Percentiles rank a stretch among this genome's conserved stretches.
Evolutionary conservation across 2,113 vertebrate genomes (phyloP).

Genomic region (Ciconia boyciana): DNA sequence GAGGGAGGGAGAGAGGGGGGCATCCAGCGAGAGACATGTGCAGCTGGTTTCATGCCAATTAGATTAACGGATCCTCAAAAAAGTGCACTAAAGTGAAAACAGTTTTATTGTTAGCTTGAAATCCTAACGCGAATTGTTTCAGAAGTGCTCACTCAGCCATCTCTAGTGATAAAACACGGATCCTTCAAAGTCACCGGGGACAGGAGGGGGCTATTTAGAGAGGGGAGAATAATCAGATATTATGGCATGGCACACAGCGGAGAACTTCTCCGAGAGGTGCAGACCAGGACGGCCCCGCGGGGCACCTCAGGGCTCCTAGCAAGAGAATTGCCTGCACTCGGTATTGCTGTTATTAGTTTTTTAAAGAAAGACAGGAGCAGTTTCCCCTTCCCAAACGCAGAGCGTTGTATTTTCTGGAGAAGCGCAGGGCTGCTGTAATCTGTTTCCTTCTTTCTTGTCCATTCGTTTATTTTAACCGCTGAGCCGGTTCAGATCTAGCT

Average conservation of each 20-base stretch:
- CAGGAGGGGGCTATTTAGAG: not conserved
- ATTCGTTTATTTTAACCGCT: not conserved
- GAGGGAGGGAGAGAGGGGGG: not conserved
- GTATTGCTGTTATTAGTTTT: not conserved
- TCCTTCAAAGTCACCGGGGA: constrained; percentile 32
- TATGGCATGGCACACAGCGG: not conserved
- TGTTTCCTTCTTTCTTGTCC: not conserved
- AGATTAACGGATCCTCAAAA: not conserved
- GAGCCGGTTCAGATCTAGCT: not conserved
- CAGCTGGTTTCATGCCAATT: not conserved
- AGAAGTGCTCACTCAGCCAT: constrained; percentile 38
- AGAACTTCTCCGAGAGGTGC: not conserved
- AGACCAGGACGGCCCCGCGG: not conserved
- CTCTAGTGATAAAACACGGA: not conserved
- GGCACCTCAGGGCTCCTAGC: not conserved
- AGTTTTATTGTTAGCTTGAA: not conserved
- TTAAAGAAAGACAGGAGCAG: not conserved
- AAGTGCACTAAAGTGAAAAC: constrained; percentile 20
- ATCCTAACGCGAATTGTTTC: constrained; percentile 20
- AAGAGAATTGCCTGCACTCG: not conserved
- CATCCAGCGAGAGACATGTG: not conserved
- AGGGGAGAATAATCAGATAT: not conserved
- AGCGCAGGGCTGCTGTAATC: not conserved
- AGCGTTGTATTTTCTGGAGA: not conserved
- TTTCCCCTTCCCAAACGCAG: not conserved